phyloP scores from a whole-genome alignment of 1,140 invertebrate species.

The Pseudomyrmex concolor region DNA sequence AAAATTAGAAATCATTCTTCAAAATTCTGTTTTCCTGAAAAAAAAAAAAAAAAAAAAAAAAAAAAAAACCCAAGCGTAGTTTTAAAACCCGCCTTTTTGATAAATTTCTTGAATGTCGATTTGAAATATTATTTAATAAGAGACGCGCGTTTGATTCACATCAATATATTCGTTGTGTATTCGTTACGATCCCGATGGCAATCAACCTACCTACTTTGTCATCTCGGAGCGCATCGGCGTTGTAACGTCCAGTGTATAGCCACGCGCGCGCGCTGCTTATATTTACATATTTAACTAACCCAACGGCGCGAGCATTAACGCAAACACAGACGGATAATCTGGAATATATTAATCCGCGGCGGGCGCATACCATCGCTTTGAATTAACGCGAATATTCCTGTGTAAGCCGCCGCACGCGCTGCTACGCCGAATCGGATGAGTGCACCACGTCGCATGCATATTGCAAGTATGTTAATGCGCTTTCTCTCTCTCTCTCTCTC shows the following conservation, averaged over 20 bases:
- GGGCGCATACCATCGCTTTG: constrained; percentile 68
- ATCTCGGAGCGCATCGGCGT: constrained; percentile 43
- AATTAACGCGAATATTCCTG: constrained; percentile 69
- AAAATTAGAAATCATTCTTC: too few relatives aligned
- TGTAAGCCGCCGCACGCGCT: constrained; percentile 36
- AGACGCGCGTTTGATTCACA: constrained; percentile 27
- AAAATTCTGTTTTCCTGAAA: not conserved
- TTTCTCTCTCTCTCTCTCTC: constrained; percentile 19
- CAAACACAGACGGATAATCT: constrained; percentile 69
- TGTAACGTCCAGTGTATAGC: constrained; percentile 61
- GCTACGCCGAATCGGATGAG: constrained; percentile 57
- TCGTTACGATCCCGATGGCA: constrained; percentile 5
- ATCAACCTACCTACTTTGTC: constrained; percentile 11
- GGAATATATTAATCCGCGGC: constrained; percentile 67
- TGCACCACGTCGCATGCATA: constrained; percentile 41
- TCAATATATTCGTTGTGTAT: constrained; percentile 16
- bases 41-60: too few relatives aligned
- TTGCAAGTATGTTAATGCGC: constrained; percentile 60
- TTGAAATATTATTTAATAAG: too few relatives aligned
- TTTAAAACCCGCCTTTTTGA: too few relatives aligned
- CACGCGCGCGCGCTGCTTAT: constrained; percentile 60
- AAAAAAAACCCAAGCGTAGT: too few relatives aligned
- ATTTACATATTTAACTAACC: constrained; percentile 80
- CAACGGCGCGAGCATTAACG: constrained; percentile 74
- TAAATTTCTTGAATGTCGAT: too few relatives aligned